Evolutionary conservation across 2,797 vertebrate species (phyloP).

Genomic region (Poliocrania exsul): DNA sequence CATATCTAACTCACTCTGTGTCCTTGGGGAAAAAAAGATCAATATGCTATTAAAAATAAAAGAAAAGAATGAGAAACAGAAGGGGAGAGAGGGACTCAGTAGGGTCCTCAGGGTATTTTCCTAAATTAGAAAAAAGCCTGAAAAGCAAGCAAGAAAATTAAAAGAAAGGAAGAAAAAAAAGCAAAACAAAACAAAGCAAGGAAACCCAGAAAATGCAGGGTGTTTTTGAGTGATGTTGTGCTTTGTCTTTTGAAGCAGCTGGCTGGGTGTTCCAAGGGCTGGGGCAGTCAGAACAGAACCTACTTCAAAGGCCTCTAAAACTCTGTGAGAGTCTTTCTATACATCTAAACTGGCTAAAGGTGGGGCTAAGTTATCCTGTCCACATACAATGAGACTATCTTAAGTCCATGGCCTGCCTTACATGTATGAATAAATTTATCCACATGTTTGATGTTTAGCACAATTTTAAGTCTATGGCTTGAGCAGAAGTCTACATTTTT

Average conservation of each 20-base stretch:
- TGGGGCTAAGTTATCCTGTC: background rate
- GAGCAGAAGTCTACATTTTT: background rate
- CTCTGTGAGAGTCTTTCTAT: background rate
- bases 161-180: background rate
- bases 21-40: background rate
- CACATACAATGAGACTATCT: background rate
- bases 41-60: constrained; percentile 33
- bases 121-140: constrained; percentile 54
- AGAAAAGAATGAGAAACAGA: background rate
- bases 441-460: background rate
- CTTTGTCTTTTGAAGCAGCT: background rate
- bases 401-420: background rate
- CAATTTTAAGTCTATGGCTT: background rate
- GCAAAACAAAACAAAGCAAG: background rate
- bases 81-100: background rate
- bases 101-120: constrained; percentile 23
- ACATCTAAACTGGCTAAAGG: background rate
- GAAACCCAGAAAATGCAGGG: background rate
- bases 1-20: background rate
- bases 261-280: background rate
- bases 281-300: background rate
- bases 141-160: constrained; percentile 12
- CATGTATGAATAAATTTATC: background rate
- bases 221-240: background rate
- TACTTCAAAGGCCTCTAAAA: background rate